Evolutionary conservation across 2,113 vertebrate genomes (phyloP).

Genomic region (Crotalus helleri): DNA sequence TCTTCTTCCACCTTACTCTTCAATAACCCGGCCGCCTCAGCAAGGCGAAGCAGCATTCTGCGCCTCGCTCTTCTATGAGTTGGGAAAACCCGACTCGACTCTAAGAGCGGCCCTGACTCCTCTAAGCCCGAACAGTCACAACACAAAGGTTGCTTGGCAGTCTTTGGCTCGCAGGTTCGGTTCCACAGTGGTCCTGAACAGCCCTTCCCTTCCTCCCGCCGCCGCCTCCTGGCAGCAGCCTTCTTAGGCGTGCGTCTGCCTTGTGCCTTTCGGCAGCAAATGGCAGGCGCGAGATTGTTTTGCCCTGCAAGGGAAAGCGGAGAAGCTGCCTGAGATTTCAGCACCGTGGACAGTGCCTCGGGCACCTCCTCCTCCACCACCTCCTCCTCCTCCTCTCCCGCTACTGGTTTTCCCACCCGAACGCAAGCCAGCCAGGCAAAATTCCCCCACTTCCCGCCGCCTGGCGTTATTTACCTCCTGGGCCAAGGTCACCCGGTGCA

Average conservation of each 20-base stretch:
- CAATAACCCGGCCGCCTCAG: slow-evolving; percentile 29
- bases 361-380: background rate
- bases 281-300: background rate
- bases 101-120: background rate
- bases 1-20: background rate
- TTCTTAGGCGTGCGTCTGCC: background rate
- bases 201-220: background rate
- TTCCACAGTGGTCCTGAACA: background rate
- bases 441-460: slow-evolving; percentile 1
- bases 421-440: background rate
- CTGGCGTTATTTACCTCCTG: slow-evolving; percentile 58
- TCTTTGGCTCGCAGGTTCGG: background rate
- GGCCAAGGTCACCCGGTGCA: slow-evolving; percentile 68
- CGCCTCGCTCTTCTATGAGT: slow-evolving; percentile 51
- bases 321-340: background rate
- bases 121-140: background rate
- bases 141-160: background rate
- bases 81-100: slow-evolving; percentile 12
- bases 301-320: background rate
- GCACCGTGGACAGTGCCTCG: slow-evolving; percentile 42
- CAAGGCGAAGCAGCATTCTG: slow-evolving; percentile 5
- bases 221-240: background rate
- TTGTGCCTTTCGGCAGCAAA: background rate
- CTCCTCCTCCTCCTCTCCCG: background rate
- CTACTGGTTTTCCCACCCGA: background rate